Evolutionary conservation across 2,113 vertebrate species (phyloP), one percentile per base, ranked within the genome.

Genomic region (Tympanuchus pallidicinctus): DNA sequence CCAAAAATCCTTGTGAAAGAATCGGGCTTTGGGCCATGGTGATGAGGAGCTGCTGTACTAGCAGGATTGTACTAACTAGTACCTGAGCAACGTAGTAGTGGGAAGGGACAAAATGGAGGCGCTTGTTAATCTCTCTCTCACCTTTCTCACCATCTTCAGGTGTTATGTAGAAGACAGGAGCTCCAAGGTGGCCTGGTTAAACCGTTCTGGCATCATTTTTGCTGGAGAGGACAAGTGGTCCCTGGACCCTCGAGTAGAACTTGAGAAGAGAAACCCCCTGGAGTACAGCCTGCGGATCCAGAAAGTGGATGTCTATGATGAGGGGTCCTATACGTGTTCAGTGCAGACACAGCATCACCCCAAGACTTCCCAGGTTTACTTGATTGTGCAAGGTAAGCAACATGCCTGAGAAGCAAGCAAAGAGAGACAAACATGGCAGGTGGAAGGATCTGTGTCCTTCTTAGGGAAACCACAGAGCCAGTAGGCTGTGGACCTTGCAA

Each of bases 121-220:
- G 10, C 43, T 82, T 86, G 6, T 48, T 91, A 43, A 96, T 30
- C 38, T 47, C 30, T 40, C 38, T 17, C 81, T 76, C 15, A 40
- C n/a, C 38, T 86, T 54, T 88, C 84, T 96, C 73, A 70, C 65
- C 47, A 61, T 89, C 82, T 78, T 11, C 97, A 99, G 99, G 98
- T 99, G 99, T 95, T 99, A 99, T 70, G 99, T 99, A 97, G 99
- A 99, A 97, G 99, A 99, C 96, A 99, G 98, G 97, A 98, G 99
- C 96, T 99, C 99, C 21, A 99, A 99, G 95, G 99, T 99, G 96
- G 99, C 99, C 89, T 99, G 99, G 99, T 98, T 99, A 97, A 99
- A 99, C 97, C 99, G 99, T 96, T 99, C 99, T 4, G 99, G 99
- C 96, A 99, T 99, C 97, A 99, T 99, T 98, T 99, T 99, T 93